Base-by-base conservation (phyloP, 2,797 vertebrate species). In the Siniperca scherzeri region DNA sequence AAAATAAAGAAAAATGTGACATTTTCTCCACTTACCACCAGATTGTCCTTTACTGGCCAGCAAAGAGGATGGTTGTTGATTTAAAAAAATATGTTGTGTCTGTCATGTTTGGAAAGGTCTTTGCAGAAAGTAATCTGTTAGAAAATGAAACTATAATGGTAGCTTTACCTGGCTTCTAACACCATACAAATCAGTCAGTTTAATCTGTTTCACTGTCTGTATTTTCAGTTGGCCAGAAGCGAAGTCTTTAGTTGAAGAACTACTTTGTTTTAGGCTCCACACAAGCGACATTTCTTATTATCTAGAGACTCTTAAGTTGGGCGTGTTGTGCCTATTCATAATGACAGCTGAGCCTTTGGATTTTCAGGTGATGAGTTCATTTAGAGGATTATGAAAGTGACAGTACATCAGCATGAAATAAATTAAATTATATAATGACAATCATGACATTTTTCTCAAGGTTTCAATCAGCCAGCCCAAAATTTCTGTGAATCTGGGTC, bases 401-500 rank as follows among this genome's bases (percentile, higher is more conserved):
- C 12, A 50, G 19, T 9, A 30, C 13, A 57, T 69, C 70, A 30
- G 14, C 5, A 55, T 55, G 27, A 42, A 36, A 73, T 70, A 48
- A 14, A 80, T 60, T 38, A 57, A 62, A 69, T 59, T 25, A 62
- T 19, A 19, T 55, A 16, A 66, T 74, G 33, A 64, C 3, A 17
- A 10, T 38, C 2, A 1, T 17, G 71, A 69, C 21, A n/a, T n/a
- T 78, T 55, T 30, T 56, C 12, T 59, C 19, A 25, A 42, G 38
- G 11, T 46, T 71, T 74, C 36, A 70, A 25, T 76, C 25, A 74
- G 50, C 19, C 42, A 33, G 19, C 14, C 16, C 6, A 27, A 5
- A 7, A 68, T 78, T 76, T 59, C 52, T 48, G 7, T 74, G 38
- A 79, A 79, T 74, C 19, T 83, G 30, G 55, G 80, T 87, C 62